Evolutionary conservation across 2,888 invertebrate genomes (phyloP), one percentile per base, ranked within the genome.

Genomic region (Dryobota labecula): DNA sequence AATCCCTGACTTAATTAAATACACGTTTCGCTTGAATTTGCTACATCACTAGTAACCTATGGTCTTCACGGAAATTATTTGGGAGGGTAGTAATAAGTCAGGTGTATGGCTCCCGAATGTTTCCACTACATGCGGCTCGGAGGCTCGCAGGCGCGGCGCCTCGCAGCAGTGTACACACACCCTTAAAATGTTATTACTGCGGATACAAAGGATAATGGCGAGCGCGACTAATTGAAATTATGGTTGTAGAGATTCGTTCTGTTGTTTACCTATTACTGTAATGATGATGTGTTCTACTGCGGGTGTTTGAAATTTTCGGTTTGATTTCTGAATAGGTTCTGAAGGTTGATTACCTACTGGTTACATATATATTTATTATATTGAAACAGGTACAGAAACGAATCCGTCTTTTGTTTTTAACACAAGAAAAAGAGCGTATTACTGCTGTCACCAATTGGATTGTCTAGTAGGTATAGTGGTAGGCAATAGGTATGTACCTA

Each of bases 61-160:
- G 82, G 70, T 82, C 82, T 62, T 76, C 72, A 57, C 73, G 72
- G 74, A 73, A 73, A 86, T 85, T 75, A 86, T 84, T 75, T 65
- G 78, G 67, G 62, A 73, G 71, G 77, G 71, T 62, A 61, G 73
- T 64, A 70, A 80, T 86, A 86, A 84, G 86, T 86, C 86, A 83
- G 72, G 49, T n/a, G 76, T 78, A 80, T 79, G 74, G 77, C 76
- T 76, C 79, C 86, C 70, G 78, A 74, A 75, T 57, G 75, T 80
- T 83, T 83, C 77, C 81, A 83, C 66, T 78, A 78, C 78, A 85
- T 73, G n/a, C 64, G 80, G 62, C 66, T 61, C 18, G 43, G 24
- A n/a, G 30, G 15, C 8, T 27, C 38, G 36, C 1, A 7, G 41
- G 62, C 58, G 73, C 56, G 54, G 27, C 63, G n/a, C 20, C 49